These are phyloP conservation scores for Xiphophorus birchmanni DNA, from an alignment of 2,797 vertebrate genomes.

Conservation along the genomic window DNA sequence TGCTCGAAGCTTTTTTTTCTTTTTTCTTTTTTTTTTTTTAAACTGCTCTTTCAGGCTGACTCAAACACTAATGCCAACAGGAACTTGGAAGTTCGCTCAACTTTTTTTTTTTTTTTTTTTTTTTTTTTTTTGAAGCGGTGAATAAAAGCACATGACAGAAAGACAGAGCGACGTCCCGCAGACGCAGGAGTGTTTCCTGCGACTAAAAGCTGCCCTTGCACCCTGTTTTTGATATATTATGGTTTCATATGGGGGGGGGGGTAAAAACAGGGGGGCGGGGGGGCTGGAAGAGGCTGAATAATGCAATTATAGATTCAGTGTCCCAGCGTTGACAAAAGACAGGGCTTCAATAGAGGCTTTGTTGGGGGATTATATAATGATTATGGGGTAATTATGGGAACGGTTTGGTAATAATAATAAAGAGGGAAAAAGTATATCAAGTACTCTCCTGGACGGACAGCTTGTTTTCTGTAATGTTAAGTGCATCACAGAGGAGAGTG, in stretches of 20 bases:
- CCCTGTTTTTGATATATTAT: constrained; percentile 85
- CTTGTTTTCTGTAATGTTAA: constrained; percentile 87
- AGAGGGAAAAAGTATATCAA: constrained; percentile 80
- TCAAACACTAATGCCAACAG: constrained; percentile 75
- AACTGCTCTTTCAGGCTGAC: constrained; percentile 31
- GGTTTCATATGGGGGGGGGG: constrained; percentile 84
- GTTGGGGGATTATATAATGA: constrained; percentile 99
- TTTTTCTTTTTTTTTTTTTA: neutral
- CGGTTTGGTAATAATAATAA: constrained; percentile 94
- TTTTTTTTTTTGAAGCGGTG: constrained; percentile 44
- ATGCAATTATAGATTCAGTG: constrained; percentile 97
- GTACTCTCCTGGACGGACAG: constrained; percentile 85
- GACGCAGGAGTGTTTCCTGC: constrained; percentile 63
- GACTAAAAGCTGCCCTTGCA: constrained; percentile 79
- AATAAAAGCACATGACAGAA: constrained; percentile 31
- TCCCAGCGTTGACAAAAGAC: constrained; percentile 97
- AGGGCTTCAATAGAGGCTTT: constrained; percentile 96
- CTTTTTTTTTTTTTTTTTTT: constrained; percentile 79
- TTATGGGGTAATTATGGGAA: constrained; percentile 97
- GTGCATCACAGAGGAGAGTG: constrained; percentile 81
- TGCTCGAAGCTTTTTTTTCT: constrained; percentile 50
- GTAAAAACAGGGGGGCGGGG: constrained; percentile 51
- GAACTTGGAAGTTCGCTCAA: constrained; percentile 90
- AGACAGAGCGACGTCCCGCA: constrained; percentile 48
- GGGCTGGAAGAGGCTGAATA: constrained; percentile 84